Evolutionary conservation across 1,140 invertebrate genomes (phyloP).

Genomic region (Drosophila pandora): DNA sequence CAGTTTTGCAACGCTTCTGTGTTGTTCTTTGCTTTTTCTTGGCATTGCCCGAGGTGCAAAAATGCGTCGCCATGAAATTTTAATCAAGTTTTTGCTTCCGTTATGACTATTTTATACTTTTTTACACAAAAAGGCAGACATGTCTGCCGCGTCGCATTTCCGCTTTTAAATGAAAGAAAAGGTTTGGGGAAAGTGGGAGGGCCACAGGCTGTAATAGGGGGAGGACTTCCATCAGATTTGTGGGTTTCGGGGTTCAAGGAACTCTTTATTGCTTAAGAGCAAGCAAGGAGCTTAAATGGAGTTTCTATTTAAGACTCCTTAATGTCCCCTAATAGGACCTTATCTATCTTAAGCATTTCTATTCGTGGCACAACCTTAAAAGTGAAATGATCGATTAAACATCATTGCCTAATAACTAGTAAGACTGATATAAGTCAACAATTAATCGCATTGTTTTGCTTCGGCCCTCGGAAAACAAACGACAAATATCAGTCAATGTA

Average conservation of each 20-base stretch:
- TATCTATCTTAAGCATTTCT: neutral
- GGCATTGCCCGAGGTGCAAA: slow-evolving; percentile 23
- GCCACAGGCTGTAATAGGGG: slow-evolving; percentile 12
- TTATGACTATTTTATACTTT: slow-evolving; percentile 37
- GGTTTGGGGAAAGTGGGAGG: neutral
- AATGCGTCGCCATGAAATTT: slow-evolving; percentile 53
- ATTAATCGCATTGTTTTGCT: slow-evolving; percentile 32
- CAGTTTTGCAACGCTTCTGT: slow-evolving; percentile 27
- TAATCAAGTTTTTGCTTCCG: slow-evolving; percentile 51
- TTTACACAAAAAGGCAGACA: slow-evolving; percentile 41
- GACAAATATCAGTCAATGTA: slow-evolving; percentile 32
- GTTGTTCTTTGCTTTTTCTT: slow-evolving; percentile 7
- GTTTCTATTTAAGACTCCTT: neutral
- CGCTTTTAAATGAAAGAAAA: slow-evolving; percentile 11
- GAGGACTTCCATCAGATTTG: slow-evolving; percentile 14
- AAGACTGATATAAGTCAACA: slow-evolving; percentile 21
- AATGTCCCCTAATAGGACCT: neutral
- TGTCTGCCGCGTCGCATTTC: slow-evolving; percentile 48
- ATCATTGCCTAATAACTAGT: slow-evolving; percentile 24
- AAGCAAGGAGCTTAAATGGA: neutral
- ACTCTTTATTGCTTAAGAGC: slow-evolving; percentile 10
- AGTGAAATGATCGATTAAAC: slow-evolving; percentile 12
- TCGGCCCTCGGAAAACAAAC: neutral
- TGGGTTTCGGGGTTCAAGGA: slow-evolving; percentile 32
- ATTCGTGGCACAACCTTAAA: slow-evolving; percentile 3